Conservation (phyloP, 1,140 invertebrate genomes). For the Apis mellifera region DNA sequence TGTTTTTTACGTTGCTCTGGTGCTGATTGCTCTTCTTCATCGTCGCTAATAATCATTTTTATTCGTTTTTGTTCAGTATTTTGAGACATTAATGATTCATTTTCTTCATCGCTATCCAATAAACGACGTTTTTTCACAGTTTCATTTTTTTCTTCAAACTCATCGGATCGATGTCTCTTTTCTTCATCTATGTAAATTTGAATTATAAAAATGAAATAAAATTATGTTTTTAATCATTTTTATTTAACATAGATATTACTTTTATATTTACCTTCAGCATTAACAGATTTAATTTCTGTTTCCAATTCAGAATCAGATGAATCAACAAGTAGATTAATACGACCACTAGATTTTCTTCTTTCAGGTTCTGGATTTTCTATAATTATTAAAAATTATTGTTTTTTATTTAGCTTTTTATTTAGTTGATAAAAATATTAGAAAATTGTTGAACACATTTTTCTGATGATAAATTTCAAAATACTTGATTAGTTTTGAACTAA, state of each 20-base stretch:
- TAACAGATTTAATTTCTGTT: slow-evolving; percentile 14
- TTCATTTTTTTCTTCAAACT: slow-evolving; percentile 67
- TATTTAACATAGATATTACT: neutral
- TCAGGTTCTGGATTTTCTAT: neutral
- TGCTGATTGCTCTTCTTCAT: slow-evolving; percentile 49
- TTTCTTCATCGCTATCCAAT: slow-evolving; percentile 74
- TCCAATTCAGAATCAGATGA: slow-evolving; percentile 67
- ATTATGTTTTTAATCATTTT: neutral
- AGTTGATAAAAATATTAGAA: neutral
- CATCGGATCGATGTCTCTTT: slow-evolving; percentile 65
- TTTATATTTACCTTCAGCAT: slow-evolving; percentile 43
- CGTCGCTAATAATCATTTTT: slow-evolving; percentile 61
- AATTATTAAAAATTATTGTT: neutral
- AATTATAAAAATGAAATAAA: neutral
- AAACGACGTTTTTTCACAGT: slow-evolving; percentile 73
- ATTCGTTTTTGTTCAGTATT: slow-evolving; percentile 30
- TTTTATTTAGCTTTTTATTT: neutral
- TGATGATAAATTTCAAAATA: slow-evolving; percentile 11
- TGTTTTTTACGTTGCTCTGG: slow-evolving; percentile 29
- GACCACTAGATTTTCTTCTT: slow-evolving; percentile 16
- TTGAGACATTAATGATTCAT: slow-evolving; percentile 45
- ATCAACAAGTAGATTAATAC: slow-evolving; percentile 36
- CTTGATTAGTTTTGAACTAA: slow-evolving; percentile 15
- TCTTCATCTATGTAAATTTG: slow-evolving; percentile 57
- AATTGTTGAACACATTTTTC: neutral